Base-by-base conservation (phyloP, 2,797 vertebrate species). In the Phoxinus dragarum region DNA sequence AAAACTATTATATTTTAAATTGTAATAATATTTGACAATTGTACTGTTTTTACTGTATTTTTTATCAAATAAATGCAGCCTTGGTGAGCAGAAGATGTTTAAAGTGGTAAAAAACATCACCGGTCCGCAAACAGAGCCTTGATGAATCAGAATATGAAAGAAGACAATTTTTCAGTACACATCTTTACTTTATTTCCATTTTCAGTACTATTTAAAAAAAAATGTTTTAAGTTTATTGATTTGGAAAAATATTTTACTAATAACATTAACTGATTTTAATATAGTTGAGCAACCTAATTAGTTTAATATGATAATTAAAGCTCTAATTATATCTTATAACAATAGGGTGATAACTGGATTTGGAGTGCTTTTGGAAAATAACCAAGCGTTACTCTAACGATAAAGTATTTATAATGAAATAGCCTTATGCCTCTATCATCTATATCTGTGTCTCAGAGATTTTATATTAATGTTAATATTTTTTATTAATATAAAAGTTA, bases 371-470 rank as follows among this genome's bases (percentile, higher is more conserved):
- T 47, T 73, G 42, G 14, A 17, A 9, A 68, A 16, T 5, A 56
- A 31, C 49, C 17, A 38, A 56, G 82, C 6, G 4, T 69, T 84
- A 34, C n/a, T 77, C 34, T 56, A 76, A 52, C 7, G 17, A 27
- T 27, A 27, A 27, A 27, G 27, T 27, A 27, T 27, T 27, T 27
- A 27, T 56, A 84, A 84, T 77, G 74, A 56, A 77, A 84, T 56
- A n/a, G 61, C 82, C 17, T 16, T 14, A 21, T 27, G 34, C 16
- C 17, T 54, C 59, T 42, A 11, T 68, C 64, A 16, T 68, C 27
- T 80, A 66, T 42, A 44, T 47, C 5, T 27, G 38, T 61, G 10
- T 49, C 56, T 75, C 72, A 40, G 34, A 69, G 61, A 34, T 84
- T 84, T 84, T 56, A 31, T 64, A 84, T 84, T 27, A 27, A 27